A percentile compares a stretch with the other conserved stretches of the same genome.
Conservation (phyloP, 2,797 vertebrate genomes). For the Harpagifer antarcticus region DNA sequence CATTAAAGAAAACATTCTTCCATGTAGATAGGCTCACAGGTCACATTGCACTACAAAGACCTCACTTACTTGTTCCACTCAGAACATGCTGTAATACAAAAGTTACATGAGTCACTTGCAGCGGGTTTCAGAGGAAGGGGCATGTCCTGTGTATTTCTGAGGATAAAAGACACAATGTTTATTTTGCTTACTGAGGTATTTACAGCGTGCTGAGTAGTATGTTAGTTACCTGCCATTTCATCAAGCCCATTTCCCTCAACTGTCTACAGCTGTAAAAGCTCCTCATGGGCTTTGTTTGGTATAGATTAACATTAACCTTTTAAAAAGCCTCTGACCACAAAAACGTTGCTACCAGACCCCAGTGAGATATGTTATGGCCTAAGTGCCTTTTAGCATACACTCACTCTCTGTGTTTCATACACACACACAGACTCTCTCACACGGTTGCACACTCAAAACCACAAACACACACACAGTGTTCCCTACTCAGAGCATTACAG, state of each 20-base stretch:
- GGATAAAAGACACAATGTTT: constrained; percentile 63
- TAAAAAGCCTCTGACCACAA: constrained; percentile 87
- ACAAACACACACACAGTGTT: constrained; percentile 54
- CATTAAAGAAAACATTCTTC: constrained; percentile 83
- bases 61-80: constrained; percentile 64
- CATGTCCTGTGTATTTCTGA: constrained; percentile 55
- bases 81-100: constrained; percentile 75
- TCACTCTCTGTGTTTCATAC: constrained; percentile 65
- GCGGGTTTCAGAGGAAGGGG: constrained; percentile 48
- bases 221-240: constrained; percentile 86
- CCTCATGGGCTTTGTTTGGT: constrained; percentile 87
- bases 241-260: constrained; percentile 83
- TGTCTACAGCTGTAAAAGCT: constrained; percentile 86
- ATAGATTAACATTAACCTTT: constrained; percentile 90
- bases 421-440: constrained; percentile 35
- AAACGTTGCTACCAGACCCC: constrained; percentile 83
- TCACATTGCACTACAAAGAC: constrained; percentile 79
- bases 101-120: constrained; percentile 74
- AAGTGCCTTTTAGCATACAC: constrained; percentile 87
- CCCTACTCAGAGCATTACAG: constrained; percentile 75
- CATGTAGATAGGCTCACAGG: constrained; percentile 80
- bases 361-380: constrained; percentile 89
- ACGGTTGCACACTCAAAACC: constrained; percentile 30
- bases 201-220: constrained; percentile 73
- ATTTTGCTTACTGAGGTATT: constrained; percentile 80